Evolutionary conservation across 2,113 vertebrate species (phyloP).

Genomic region (Actinemys pallida): DNA sequence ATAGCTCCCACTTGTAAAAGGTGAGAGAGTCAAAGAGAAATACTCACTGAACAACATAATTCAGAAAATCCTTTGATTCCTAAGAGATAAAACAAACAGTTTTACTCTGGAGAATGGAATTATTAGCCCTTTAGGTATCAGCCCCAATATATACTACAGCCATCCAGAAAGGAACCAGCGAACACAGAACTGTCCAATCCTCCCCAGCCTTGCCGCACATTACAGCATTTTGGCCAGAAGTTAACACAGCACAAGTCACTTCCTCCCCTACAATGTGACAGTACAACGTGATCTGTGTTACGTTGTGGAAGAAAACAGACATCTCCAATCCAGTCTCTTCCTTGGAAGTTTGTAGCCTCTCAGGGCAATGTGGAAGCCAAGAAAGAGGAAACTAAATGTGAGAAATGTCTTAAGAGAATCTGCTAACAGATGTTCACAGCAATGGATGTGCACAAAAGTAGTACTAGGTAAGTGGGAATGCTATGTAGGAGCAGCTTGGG

Average conservation of each 20-base stretch:
- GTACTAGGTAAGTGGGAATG: not conserved
- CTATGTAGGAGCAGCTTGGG: not conserved
- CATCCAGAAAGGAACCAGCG: not conserved
- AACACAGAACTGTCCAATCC: not conserved
- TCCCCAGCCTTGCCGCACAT: not conserved
- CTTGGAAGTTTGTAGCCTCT: not conserved
- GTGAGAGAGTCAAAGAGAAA: not conserved
- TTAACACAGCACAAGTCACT: not conserved
- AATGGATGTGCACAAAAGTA: not conserved
- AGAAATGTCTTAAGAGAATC: not conserved
- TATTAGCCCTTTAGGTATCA: not conserved
- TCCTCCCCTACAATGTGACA: not conserved
- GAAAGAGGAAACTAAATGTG: not conserved
- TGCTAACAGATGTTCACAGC: not conserved
- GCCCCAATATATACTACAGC: not conserved
- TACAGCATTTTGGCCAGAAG: not conserved
- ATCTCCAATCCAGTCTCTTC: not conserved
- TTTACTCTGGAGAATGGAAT: not conserved
- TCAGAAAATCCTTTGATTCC: constrained; percentile 86
- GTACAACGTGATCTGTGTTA: not conserved
- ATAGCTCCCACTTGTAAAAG: not conserved
- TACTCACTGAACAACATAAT: constrained; percentile 85
- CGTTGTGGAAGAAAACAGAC: accelerated
- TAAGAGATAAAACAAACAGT: constrained; percentile 49
- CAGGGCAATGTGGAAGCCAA: not conserved